Evolutionary conservation across 2,797 vertebrate genomes (phyloP).

Genomic region (Melanotaenia maccullochi): DNA sequence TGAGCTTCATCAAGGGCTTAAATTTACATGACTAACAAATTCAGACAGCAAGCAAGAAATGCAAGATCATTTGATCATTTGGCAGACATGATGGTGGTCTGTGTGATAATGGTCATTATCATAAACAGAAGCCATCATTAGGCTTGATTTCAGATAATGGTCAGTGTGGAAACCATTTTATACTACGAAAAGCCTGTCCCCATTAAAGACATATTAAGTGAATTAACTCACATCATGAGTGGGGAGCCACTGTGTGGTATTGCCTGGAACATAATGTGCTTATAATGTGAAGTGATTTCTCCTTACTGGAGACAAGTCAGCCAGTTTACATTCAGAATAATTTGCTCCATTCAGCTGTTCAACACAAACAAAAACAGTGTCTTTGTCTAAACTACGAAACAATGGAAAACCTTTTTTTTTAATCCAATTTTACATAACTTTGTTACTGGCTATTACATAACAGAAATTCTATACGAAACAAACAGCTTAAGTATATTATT

Average conservation of each 20-base stretch:
- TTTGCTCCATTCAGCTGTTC: constrained; percentile 43
- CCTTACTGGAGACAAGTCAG: constrained; percentile 72
- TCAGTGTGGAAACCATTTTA: constrained; percentile 81
- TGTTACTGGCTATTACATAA: neutral
- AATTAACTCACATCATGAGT: constrained; percentile 81
- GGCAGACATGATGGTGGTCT: constrained; percentile 78
- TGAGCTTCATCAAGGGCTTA: constrained; percentile 72
- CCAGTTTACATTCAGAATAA: constrained; percentile 71
- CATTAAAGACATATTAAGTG: constrained; percentile 85
- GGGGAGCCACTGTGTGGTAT: constrained; percentile 74
- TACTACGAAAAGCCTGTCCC: constrained; percentile 77
- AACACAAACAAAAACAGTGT: neutral
- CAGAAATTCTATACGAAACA: neutral
- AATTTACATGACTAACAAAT: constrained; percentile 80
- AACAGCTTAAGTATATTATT: neutral
- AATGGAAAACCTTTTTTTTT: neutral
- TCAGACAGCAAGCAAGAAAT: constrained; percentile 74
- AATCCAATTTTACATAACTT: neutral
- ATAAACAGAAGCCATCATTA: constrained; percentile 81
- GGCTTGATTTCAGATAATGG: constrained; percentile 84
- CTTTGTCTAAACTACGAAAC: neutral
- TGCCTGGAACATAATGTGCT: constrained; percentile 79
- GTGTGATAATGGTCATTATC: constrained; percentile 82
- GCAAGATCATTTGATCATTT: constrained; percentile 82
- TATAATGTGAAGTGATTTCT: constrained; percentile 82